phyloP scores from a whole-genome alignment of 2,113 vertebrate genomes.

The Pelecanus crispus region DNA sequence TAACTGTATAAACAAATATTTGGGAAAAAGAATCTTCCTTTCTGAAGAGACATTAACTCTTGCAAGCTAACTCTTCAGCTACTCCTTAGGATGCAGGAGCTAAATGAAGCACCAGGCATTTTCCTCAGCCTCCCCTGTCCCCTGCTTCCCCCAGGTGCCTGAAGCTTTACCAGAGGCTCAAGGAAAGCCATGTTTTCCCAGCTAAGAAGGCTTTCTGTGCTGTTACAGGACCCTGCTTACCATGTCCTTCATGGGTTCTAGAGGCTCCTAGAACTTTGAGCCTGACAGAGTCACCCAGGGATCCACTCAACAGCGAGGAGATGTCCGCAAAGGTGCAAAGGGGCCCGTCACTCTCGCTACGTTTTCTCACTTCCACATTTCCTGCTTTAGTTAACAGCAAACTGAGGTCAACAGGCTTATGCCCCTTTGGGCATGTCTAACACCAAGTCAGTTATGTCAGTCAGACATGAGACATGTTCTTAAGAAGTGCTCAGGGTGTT shows the following conservation, averaged over 20 bases:
- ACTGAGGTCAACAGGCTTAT: not conserved
- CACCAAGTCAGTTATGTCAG: not conserved
- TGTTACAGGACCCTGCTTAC: not conserved
- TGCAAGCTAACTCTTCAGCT: not conserved
- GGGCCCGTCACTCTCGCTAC: not conserved
- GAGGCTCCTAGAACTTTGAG: not conserved
- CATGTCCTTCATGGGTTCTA: not conserved
- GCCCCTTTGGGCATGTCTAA: not conserved
- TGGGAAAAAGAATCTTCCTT: not conserved
- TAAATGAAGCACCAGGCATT: not conserved
- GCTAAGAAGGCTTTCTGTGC: too few relatives aligned
- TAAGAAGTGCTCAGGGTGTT: not conserved
- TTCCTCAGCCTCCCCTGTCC: not conserved
- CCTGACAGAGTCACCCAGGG: not conserved
- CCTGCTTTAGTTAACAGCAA: not conserved
- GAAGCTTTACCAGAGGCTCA: not conserved
- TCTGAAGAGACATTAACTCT: not conserved
- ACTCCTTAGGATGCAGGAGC: not conserved
- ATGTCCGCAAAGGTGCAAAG: not conserved
- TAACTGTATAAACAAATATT: not conserved
- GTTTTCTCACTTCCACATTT: not conserved
- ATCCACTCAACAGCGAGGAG: not conserved
- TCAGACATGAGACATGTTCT: not conserved
- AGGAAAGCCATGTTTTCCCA: not conserved
- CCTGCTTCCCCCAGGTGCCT: not conserved